phyloP scores from a whole-genome alignment of 1,140 invertebrate genomes.

The Dendroctonus ponderosae region DNA sequence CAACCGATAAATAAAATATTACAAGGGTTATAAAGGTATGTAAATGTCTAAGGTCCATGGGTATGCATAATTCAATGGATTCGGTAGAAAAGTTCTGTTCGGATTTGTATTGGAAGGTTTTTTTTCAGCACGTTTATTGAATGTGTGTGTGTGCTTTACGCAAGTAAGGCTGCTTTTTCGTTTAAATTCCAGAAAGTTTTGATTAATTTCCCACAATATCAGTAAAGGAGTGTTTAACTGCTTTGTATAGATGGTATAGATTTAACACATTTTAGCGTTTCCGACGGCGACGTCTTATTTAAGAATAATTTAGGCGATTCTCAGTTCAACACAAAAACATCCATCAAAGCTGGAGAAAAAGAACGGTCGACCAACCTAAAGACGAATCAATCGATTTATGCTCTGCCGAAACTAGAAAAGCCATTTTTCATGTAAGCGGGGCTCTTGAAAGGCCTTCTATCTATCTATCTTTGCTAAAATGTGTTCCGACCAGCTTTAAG shows the following conservation, averaged over 20 bases:
- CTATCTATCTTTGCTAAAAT: slow-evolving; percentile 28
- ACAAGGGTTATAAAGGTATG: slow-evolving; percentile 6
- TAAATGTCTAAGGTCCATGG: slow-evolving; percentile 9
- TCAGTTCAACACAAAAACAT: slow-evolving; percentile 18
- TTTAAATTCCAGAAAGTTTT: no score
- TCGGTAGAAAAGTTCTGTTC: no score
- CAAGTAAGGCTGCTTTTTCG: no score
- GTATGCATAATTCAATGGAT: neutral
- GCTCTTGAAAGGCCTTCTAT: slow-evolving; percentile 23
- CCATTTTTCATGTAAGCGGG: slow-evolving; percentile 22
- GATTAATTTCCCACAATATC: no score
- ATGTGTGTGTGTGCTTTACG: no score
- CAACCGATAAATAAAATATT: slow-evolving; percentile 21
- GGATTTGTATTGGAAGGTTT: no score
- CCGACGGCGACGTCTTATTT: slow-evolving; percentile 5
- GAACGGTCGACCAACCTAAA: slow-evolving; percentile 8
- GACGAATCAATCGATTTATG: slow-evolving; percentile 28
- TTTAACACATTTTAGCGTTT: neutral
- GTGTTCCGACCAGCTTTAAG: slow-evolving; percentile 12
- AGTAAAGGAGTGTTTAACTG: no score
- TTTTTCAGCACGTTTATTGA: no score
- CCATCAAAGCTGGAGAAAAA: slow-evolving; percentile 12
- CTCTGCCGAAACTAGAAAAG: slow-evolving; percentile 23
- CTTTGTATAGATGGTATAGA: no score
- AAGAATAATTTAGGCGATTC: slow-evolving; percentile 18